Percentiles rank a stretch among this genome's conserved stretches.
phyloP scores from a whole-genome alignment of 2,113 vertebrate species.

The Puffinus mauretanicus region DNA sequence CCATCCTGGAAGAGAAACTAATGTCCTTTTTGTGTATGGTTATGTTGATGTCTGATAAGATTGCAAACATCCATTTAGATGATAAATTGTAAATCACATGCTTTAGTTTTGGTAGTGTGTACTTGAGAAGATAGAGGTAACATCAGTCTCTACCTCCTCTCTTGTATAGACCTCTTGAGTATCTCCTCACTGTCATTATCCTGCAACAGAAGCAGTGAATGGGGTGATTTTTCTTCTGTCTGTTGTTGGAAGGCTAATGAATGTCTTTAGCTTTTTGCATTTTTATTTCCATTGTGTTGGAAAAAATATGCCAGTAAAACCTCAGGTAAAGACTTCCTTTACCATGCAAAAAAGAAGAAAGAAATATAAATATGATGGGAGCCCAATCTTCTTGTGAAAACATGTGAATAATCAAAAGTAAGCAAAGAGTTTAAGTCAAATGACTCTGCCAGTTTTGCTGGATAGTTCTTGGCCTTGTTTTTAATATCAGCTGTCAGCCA shows the following conservation, averaged over 20 bases:
- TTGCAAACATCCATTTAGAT: not conserved
- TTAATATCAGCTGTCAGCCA: not conserved
- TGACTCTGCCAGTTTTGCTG: not conserved
- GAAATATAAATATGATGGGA: not conserved
- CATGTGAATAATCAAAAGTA: not conserved
- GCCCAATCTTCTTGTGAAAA: not conserved
- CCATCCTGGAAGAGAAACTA: not conserved
- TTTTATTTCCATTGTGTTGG: not conserved
- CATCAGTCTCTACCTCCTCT: not conserved
- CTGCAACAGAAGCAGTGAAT: not conserved
- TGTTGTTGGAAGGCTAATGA: not conserved
- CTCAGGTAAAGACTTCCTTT: not conserved
- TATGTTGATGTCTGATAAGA: not conserved
- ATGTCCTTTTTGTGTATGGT: not conserved
- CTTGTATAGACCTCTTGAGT: not conserved
- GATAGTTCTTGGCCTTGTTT: not conserved
- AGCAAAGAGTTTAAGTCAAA: not conserved
- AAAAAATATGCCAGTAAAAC: not conserved
- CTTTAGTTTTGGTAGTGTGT: not conserved
- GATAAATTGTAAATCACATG: not conserved
- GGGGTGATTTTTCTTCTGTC: not conserved
- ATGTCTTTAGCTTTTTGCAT: not conserved
- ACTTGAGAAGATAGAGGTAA: not conserved
- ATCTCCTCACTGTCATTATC: not conserved
- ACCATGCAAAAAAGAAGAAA: not conserved